Evolutionary conservation across 2,797 vertebrate genomes (phyloP), one percentile per base, ranked within the genome.

Genomic region (Spea hammondii): DNA sequence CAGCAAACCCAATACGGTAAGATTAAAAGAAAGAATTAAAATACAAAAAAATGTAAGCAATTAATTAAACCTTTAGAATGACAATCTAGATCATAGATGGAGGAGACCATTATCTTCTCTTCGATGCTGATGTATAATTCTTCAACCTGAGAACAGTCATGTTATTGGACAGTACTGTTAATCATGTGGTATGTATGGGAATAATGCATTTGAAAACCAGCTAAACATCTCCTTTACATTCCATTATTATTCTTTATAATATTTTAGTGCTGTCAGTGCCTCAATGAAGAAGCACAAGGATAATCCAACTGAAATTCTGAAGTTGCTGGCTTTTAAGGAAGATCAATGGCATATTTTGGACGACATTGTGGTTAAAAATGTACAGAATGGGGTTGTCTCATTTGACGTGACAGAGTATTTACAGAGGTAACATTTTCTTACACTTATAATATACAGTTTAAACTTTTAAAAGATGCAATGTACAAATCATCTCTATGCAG

Each of bases 301-400:
- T 59, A 86, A 71, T n/a, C 79, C 83, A 74, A 84, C 73, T 5
- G 92, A 94, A 82, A 85, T 86, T 32, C 88, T 94, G 83, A 89
- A 89, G 74, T 86, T 94, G 72, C 74, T 97, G 79, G 94, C 92
- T 51, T 93, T 86, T 17, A 91, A 80, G 82, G 92, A 94, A 65
- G 87, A 91, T 14, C 88, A 87, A 65, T 97, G 95, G 95, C 87
- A 83, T 59, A 82, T 92, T n/a, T 84, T 96, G 82, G 93, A 95
- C 65, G 84, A 92, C 65, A 79, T 91, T 57, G 12, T 79, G 0
- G 86, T 94, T 75, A 91, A 89, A 85, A 94, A 90, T 76, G 74
- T 88, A 80, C 89, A 87, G 79, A 95, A 90, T 0, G 93, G 94
- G 14, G 89, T 95, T 74, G 90, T 96, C 82, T 92, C 92, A n/a